Conservation (phyloP, 2,113 vertebrate species). For the Pandion haliaetus region DNA sequence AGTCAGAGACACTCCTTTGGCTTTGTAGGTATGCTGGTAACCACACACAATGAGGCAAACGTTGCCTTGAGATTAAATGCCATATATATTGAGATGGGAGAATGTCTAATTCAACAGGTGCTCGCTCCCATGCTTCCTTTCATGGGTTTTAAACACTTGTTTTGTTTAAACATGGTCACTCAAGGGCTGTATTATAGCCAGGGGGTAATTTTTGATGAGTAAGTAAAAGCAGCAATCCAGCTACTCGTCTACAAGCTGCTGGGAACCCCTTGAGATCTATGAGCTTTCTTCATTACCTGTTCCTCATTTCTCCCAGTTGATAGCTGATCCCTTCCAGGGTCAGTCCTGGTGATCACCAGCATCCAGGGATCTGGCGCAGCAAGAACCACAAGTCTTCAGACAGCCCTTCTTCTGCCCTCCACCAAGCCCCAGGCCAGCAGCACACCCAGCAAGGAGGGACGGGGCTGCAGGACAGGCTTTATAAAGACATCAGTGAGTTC, state of each 20-base stretch:
- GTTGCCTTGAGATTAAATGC: neutral
- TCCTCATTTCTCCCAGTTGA: neutral
- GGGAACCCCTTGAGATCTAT: neutral
- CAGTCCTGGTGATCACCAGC: neutral
- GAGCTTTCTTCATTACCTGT: neutral
- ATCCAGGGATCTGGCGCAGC: fast-evolving
- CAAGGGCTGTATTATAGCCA: neutral
- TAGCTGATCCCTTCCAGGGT: neutral
- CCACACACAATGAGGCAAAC: neutral
- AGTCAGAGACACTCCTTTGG: neutral
- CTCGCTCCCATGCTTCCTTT: neutral
- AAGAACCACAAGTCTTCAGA: neutral
- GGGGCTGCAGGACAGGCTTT: neutral
- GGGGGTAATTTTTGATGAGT: neutral
- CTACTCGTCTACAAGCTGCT: neutral
- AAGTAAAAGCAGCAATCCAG: neutral
- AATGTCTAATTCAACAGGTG: neutral
- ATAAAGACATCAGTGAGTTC: neutral
- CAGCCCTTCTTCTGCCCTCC: neutral
- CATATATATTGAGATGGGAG: neutral
- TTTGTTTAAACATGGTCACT: neutral
- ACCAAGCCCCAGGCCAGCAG: neutral
- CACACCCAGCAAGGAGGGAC: neutral
- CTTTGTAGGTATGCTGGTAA: neutral
- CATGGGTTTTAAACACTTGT: neutral